Evolutionary conservation across 2,113 vertebrate species (phyloP).

Genomic region (rabbit (Oryctolagus cuniculus)): DNA sequence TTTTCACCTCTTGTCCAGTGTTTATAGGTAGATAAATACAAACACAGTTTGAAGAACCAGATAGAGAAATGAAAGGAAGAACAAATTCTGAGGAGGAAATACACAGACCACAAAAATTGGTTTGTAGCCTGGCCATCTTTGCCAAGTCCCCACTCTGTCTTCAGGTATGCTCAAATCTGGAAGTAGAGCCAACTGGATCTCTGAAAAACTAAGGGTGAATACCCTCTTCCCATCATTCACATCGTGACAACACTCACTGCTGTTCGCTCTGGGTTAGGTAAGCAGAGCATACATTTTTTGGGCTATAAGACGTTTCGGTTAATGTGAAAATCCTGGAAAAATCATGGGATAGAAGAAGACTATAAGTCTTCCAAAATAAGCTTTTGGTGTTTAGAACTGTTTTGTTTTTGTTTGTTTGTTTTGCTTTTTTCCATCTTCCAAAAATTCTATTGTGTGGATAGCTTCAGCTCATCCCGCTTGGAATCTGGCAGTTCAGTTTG

Average conservation of each 20-base stretch:
- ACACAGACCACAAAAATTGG: neutral
- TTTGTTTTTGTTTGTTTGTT: neutral
- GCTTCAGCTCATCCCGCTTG: slow-evolving; percentile 9
- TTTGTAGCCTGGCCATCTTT: neutral
- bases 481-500: slow-evolving; percentile 24
- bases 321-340: slow-evolving; percentile 22
- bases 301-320: neutral
- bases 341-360: neutral
- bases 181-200: neutral
- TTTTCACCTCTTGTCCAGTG: neutral
- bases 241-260: neutral
- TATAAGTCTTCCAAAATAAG: slow-evolving; percentile 28
- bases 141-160: neutral
- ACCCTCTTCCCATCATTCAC: neutral
- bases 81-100: neutral
- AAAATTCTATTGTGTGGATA: slow-evolving; percentile 44
- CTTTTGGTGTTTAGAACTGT: neutral
- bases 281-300: neutral
- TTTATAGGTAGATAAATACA: neutral
- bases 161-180: neutral
- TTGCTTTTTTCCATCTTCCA: neutral
- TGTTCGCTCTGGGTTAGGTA: neutral
- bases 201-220: neutral
- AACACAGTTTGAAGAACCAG: neutral
- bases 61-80: neutral